Conservation (phyloP, 2,113 vertebrate genomes). For the Ceuthmochares aereus region DNA sequence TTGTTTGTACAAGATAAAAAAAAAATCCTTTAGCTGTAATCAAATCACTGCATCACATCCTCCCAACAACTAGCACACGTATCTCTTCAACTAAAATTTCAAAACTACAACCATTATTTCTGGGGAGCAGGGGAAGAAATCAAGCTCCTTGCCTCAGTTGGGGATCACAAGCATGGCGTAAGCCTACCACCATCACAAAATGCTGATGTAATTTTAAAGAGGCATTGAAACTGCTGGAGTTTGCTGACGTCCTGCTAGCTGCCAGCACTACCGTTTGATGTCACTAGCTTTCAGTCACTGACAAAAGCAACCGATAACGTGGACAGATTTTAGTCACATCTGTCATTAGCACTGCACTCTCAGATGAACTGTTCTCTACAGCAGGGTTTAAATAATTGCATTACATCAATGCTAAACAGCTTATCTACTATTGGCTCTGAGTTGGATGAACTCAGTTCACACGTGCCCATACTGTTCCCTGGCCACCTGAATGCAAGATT, state of each 20-base stretch:
- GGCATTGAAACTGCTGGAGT: constrained; percentile 23
- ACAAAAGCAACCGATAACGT: constrained; percentile 12
- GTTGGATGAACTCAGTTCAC: background rate
- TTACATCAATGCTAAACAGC: constrained; percentile 35
- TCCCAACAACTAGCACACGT: background rate
- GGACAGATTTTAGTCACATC: constrained; percentile 35
- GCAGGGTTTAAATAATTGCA: constrained; percentile 34
- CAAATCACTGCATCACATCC: constrained; percentile 25
- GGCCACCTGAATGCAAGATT: background rate
- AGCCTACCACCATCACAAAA: background rate
- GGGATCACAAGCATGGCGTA: background rate
- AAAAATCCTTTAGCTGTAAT: constrained; percentile 33
- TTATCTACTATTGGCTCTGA: background rate
- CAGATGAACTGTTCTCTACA: constrained; percentile 17
- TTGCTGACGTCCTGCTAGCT: constrained; percentile 32
- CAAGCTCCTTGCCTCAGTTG: constrained; percentile 15
- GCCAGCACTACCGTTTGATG: constrained; percentile 44
- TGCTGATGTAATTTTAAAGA: constrained; percentile 24
- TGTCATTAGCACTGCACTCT: constrained; percentile 32
- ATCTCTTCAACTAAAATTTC: background rate
- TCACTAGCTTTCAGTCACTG: constrained; percentile 21
- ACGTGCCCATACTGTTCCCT: background rate
- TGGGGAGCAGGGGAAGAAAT: background rate
- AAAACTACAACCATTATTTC: background rate
- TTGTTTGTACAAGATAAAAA: constrained; percentile 10